Base-by-base conservation (phyloP, 2,797 vertebrate species). In the Steatocranus sp. region DNA sequence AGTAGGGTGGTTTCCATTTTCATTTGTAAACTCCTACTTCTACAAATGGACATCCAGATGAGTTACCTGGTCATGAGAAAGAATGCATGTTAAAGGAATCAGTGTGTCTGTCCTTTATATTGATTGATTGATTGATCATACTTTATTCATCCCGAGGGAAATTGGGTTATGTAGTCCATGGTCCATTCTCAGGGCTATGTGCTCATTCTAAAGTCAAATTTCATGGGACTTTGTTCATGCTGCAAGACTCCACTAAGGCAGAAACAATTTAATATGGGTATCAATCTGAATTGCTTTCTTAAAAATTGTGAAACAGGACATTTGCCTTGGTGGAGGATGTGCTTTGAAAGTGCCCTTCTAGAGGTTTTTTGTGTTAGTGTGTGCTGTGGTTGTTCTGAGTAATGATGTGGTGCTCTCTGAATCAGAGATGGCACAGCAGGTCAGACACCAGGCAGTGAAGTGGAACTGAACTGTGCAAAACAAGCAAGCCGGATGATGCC, bases 401-500 rank as follows among this genome's bases (percentile, higher is more conserved):
- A 85, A 90, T 87, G 76, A 82, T 23, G 38, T n/a, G 32, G 56
- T 78, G 58, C 81, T 84, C 82, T 89, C 36, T 83, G 84, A 86
- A 83, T 89, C 81, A 88, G 75, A 89, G 70, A 86, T 51, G 80
- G 78, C 87, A 81, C 89, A 88, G 90, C 84, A 77, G 85, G 86
- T 75, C 88, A 87, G 80, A 90, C 87, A 82, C 74, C 82, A 88
- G 83, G 76, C 88, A 63, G 87, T 43, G 86, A 89, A 79, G 87
- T 78, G 83, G 88, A 88, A 85, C 81, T 78, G 73, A 91, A 88
- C 74, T 78, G 82, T 87, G 89, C 86, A 88, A 90, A 92, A 91
- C 86, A 87, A 88, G 87, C 84, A 87, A 78, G 87, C 86, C 36
- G 73, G 86, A 85, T 90, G 91, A 91, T 87, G 90, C 85, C 85